These are phyloP conservation scores for Phasia obesa DNA, from an alignment of 2,888 invertebrate species.

Conservation along the genomic window DNA sequence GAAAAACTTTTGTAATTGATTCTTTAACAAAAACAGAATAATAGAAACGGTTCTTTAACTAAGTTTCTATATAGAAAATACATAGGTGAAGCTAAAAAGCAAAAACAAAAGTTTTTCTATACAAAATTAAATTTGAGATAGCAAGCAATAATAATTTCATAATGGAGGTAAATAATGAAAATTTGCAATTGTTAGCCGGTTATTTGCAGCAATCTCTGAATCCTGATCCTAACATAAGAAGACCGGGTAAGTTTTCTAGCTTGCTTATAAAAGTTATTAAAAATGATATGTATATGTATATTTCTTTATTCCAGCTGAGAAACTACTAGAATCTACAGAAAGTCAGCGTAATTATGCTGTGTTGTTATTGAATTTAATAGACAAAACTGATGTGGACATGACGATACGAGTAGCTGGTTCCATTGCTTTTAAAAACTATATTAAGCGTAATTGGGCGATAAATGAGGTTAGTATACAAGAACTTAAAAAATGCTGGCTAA, in stretches of 20 bases:
- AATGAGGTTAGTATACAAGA: conserved; percentile 84
- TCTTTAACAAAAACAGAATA: neutral
- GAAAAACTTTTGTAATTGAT: conserved; percentile 1
- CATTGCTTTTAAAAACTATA: conserved; percentile 97
- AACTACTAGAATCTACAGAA: conserved; percentile 94
- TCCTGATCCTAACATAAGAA: conserved; percentile 90
- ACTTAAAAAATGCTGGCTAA: too few relatives aligned
- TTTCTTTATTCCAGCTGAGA: conserved; percentile 93
- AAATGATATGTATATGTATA: neutral
- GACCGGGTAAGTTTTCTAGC: conserved; percentile 87
- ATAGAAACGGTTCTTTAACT: neutral
- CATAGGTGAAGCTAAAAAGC: neutral
- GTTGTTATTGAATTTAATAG: conserved; percentile 92
- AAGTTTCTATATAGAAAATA: neutral
- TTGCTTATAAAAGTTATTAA: too few relatives aligned
- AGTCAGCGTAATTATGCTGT: conserved; percentile 95
- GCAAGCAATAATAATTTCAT: conserved; percentile 48
- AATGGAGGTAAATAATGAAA: conserved; percentile 95
- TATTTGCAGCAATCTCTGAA: conserved; percentile 94
- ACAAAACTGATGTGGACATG: conserved; percentile 90
- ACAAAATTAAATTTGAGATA: neutral
- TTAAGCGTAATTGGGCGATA: conserved; percentile 96
- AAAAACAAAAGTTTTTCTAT: neutral
- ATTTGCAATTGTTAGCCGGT: conserved; percentile 90
- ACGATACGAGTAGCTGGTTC: conserved; percentile 94